Evolutionary conservation across 2,113 vertebrate species (phyloP), one percentile per base, ranked within the genome.

Genomic region (Phrynocephalus versicolor): DNA sequence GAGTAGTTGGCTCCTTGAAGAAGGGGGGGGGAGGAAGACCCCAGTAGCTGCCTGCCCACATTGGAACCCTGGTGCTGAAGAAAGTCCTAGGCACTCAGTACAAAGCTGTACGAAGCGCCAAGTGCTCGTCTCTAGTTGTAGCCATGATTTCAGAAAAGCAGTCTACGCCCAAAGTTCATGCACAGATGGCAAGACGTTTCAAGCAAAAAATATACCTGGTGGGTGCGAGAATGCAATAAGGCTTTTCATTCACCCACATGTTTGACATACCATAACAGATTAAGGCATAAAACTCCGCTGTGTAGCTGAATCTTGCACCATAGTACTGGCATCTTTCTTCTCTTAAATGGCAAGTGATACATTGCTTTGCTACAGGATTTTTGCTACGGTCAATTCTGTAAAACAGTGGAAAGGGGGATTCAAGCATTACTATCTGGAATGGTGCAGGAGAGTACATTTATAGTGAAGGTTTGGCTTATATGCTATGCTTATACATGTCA

Each of bases 251-350:
- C 85, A 14, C 1, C 67, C 2, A 3, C 21, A 72, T 70, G 58
- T 41, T 3, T 90, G 91, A 96, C 96, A 37, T 96, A 97, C 96
- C 96, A 0, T 97, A 97, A 92, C 96, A 97, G 87, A 96, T 64
- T 62, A 97, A 93, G 45, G 96, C 93, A 72, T 97, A 97, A 90
- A 97, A 97, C 85, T 95, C 96, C 72, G 96, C 96, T 73, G n/a
- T 93, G 90, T 95, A 90, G 76, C 96, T 97, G 92, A 97, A 97
- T 89, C 93, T 96, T 90, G 96, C 96, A 92, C 93, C 94, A 81
- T 97, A 97, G 95, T 96, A 97, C 74, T 97, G 96, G 91, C 96
- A 97, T 91, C 96, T 96, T 91, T 96, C 94, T 94, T 95, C 96
- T 86, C 96, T 96, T 92, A 97, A 93, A 94, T 96, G 94, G 90